phyloP scores from a whole-genome alignment of 2,888 invertebrate genomes.

The Heliconius charithonia region DNA sequence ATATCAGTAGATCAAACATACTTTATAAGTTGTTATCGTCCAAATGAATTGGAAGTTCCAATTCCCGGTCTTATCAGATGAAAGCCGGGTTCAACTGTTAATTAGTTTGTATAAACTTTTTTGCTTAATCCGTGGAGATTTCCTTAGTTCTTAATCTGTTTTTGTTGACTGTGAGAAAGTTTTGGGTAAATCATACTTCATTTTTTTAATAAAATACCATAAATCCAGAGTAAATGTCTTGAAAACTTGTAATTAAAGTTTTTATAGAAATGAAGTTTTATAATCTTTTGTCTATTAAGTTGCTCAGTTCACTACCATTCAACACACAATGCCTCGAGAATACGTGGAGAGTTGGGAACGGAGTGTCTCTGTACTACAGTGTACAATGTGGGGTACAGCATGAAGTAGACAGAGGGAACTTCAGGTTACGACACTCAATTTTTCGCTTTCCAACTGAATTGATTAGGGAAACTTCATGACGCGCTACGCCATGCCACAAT shows the following conservation, averaged over 20 bases:
- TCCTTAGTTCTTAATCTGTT: constrained; percentile 40
- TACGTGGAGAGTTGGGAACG: neutral
- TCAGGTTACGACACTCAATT: too few relatives aligned
- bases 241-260: neutral
- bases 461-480: too few relatives aligned
- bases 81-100: constrained; percentile 41
- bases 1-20: constrained; percentile 18
- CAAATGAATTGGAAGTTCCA: constrained; percentile 41
- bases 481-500: too few relatives aligned
- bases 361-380: neutral
- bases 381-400: neutral
- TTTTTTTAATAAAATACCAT: constrained; percentile 3
- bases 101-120: constrained; percentile 44
- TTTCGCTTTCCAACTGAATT: too few relatives aligned
- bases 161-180: constrained; percentile 22
- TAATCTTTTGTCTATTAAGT: too few relatives aligned
- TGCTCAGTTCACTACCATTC: too few relatives aligned
- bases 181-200: constrained; percentile 6
- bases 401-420: neutral
- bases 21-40: constrained; percentile 38
- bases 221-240: neutral
- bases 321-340: too few relatives aligned
- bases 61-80: constrained; percentile 41
- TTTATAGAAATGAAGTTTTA: neutral
- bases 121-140: constrained; percentile 40